A percentile compares a stretch with the other conserved stretches of the same genome.
Conservation (phyloP, 2,888 invertebrate species). For the Diplazon laetatorius region DNA sequence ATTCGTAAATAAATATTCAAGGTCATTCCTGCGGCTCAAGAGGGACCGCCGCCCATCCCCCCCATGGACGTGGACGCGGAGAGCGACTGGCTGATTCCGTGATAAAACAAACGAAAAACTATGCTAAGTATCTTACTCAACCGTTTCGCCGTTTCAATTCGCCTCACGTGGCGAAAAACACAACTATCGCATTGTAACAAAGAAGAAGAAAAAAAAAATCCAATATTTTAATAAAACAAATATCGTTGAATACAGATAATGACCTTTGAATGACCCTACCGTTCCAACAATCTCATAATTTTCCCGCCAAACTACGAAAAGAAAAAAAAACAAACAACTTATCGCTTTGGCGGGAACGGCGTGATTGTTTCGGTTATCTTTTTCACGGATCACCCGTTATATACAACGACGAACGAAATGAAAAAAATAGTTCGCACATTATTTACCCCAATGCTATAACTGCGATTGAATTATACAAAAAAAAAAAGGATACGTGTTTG, state of each 20-base stretch:
- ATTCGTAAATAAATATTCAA: no score
- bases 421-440: not conserved
- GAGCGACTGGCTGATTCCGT: conserved; percentile 61
- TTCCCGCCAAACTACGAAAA: not conserved
- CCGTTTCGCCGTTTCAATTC: conserved; percentile 2
- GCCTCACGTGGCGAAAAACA: conserved; percentile 32
- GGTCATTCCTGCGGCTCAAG: conserved; percentile 67
- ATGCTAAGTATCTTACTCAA: conserved; percentile 14
- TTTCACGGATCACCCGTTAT: conserved; percentile 48
- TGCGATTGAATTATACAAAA: not conserved
- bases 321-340: not conserved
- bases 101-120: conserved; percentile 23
- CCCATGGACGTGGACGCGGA: conserved; percentile 70
- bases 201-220: conserved; percentile 30
- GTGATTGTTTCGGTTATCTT: not conserved
- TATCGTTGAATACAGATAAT: not conserved
- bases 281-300: not conserved
- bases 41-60: conserved; percentile 76
- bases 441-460: not conserved
- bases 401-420: conserved; percentile 2
- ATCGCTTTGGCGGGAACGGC: conserved; percentile 18
- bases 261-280: not conserved
- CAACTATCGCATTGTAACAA: conserved; percentile 13
- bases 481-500: not conserved
- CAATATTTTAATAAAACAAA: conserved; percentile 47